Evolutionary conservation across 1,140 invertebrate species (phyloP), one percentile per base, ranked within the genome.

Genomic region (Drosophila subpulchrella): DNA sequence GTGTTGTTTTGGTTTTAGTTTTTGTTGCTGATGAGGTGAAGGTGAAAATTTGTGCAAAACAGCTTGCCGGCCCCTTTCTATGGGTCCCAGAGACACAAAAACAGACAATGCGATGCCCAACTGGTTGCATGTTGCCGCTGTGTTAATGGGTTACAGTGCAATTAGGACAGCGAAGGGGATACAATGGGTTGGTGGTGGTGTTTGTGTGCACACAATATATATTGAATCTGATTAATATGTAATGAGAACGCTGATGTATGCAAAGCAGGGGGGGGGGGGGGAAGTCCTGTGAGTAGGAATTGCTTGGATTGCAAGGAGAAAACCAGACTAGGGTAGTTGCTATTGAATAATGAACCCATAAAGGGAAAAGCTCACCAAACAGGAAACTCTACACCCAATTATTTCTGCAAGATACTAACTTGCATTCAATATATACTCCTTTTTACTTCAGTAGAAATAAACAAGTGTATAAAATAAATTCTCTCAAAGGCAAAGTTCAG

Each of bases 61-160:
- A 75, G 65, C 70, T 66, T 75, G 53, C 59, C 30, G 73, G 38
- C 30, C 61, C 73, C 62, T 75, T 67, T 66, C 54, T 53, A 39
- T 51, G 20, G 38, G 30, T 44, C 17, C 34, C 48, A 57, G 47
- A 32, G n/a, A 32, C 46, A n/a, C 55, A 50, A 34, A 66, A 34
- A 60, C 70, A 62, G 44, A 84, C 81, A 81, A 78, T 78, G 66
- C 51, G 72, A 75, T 67, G 62, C 61, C 72, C 11, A 66, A 58
- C 50, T 75, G 73, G 74, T 67, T 75, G 50, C 51, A 39, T 59
- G 73, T 24, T 32, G 55, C 55, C 57, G 67, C 42, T 70, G 78
- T 78, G 83, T 86, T 86, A 86, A 86, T 86, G 78, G 82, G 82
- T 86, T 86, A 86, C 83, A 88, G 71, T 88, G 83, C 83, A 86